Evolutionary conservation across 2,888 invertebrate genomes (phyloP).

Genomic region (Agriopis leucophaearia): DNA sequence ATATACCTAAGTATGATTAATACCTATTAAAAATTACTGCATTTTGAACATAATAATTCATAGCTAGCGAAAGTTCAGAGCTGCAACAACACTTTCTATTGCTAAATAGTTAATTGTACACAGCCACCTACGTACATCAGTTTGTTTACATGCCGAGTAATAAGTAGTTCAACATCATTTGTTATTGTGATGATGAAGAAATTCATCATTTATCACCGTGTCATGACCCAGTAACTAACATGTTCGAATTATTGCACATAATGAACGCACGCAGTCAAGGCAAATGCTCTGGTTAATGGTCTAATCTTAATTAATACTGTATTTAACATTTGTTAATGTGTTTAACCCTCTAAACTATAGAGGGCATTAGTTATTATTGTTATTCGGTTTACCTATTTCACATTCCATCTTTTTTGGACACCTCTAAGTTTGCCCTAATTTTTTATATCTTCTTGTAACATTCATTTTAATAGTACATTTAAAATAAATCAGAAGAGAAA

Average conservation of each 20-base stretch:
- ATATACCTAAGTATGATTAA: neutral
- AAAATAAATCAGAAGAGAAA: too few species aligned
- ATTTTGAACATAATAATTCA: neutral
- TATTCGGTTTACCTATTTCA: too few species aligned
- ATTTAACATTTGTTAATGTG: constrained; percentile 9
- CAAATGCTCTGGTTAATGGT: constrained; percentile 16
- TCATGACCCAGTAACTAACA: constrained; percentile 19
- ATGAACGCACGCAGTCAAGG: constrained; percentile 12
- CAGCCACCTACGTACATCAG: constrained; percentile 11
- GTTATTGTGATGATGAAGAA: constrained; percentile 24
- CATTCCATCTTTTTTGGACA: too few species aligned
- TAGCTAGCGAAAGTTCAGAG: constrained; percentile 2
- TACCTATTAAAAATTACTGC: neutral
- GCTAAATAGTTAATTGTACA: constrained; percentile 1
- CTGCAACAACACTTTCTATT: constrained; percentile 16
- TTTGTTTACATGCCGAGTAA: constrained; percentile 25
- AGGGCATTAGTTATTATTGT: too few species aligned
- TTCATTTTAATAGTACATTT: too few species aligned
- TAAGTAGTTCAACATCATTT: constrained; percentile 30
- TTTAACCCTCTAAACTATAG: too few species aligned
- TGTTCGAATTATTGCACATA: constrained; percentile 21
- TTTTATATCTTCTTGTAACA: too few species aligned
- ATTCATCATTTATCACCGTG: constrained; percentile 30
- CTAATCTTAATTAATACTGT: constrained; percentile 19
- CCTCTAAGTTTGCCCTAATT: too few species aligned